Evolutionary conservation across 2,888 invertebrate species (phyloP), one percentile per base, ranked within the genome.

Genomic region (Sinopyrophorus schimmeli): DNA sequence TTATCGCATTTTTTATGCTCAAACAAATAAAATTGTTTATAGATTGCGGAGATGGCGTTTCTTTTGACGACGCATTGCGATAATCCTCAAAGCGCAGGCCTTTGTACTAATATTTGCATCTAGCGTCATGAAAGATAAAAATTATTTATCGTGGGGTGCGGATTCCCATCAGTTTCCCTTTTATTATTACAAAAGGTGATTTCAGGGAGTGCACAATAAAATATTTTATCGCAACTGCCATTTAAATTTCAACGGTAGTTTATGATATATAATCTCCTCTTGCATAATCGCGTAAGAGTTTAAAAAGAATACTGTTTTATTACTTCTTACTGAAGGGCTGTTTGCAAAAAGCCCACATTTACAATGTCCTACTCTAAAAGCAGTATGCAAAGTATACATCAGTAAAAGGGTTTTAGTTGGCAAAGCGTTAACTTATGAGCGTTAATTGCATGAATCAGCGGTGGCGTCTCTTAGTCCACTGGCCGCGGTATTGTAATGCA

Each of bases 1-100:
- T 55, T 58, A 59, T 57, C 50, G 47, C 38, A 48, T 47, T 46
- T 55, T 58, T 58, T 57, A 62, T 60, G 57, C 47, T 44, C 61
- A 44, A 53, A 54, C 61, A 59, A 65, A 67, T 68, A 67, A 67
- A 66, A 66, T 63, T 64, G 63, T 66, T 65, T 67, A 65, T 67
- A 64, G 63, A 63, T 63, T 59, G 53, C 53, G 54, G 52, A 57
- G 57, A 58, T 48, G 42, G 54, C 51, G 42, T 37, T 47, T 42
- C 50, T 57, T 60, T 56, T 44, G 53, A 46, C 41, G 52, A 41
- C 47, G 53, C 34, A 42, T 46, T 44, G 43, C 43, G 47, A 51
- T 51, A 51, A 51, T 51, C 51, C 51, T n/a, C 28, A 27, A 26
- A 41, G 35, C 38, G 50, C 28, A 39, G 53, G 53, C 44, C 41